Base-by-base conservation (phyloP, 2,113 vertebrate genomes). In the Oriolus oriolus region DNA sequence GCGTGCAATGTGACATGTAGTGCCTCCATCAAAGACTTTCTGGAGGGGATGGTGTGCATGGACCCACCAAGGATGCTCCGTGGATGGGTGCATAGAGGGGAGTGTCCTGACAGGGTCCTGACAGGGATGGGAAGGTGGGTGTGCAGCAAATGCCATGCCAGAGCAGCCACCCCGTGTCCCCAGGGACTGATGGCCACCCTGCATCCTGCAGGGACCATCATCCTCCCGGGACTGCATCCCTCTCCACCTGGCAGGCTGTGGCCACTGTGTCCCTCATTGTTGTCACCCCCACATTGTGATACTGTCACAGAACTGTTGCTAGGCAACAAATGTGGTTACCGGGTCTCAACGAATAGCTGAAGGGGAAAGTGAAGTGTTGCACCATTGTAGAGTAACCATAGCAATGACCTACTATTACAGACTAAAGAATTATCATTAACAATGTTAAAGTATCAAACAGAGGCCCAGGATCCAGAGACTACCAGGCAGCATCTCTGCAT, bases 391-490 rank as follows among this genome's bases (percentile, higher is more conserved):
- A 97, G 98, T 98, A 98, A 98, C 98, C 98, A 98, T 98, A 98
- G 98, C 98, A 98, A 98, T 98, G 98, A 98, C 98, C 98, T 98
- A 98, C 97, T 98, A 98, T 98, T 98, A 98, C 97, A 97, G 98
- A 98, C 97, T 97, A 97, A 98, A 97, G 98, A 98, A 98, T 98
- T 98, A 98, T 98, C 98, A 98, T 98, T 98, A 98, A 97, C 97
- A 97, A 96, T 97, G 97, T 98, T 98, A 98, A 98, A 98, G 97
- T 98, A 98, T 98, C 97, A 98, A 95, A 97, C 54, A 16, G 97
- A 97, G 96, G 95, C 96, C 91, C 91, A 49, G 96, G 94, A 97
- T 98, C 96, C 79, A n/a, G 90, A 96, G 90, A 86, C 96, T 97
- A 95, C 75, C 77, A 97, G 95, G 95, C 97, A 97, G 64, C 94